These are phyloP conservation scores for Melanchra persicariae DNA, from an alignment of 2,888 invertebrate genomes.

Conservation along the genomic window DNA sequence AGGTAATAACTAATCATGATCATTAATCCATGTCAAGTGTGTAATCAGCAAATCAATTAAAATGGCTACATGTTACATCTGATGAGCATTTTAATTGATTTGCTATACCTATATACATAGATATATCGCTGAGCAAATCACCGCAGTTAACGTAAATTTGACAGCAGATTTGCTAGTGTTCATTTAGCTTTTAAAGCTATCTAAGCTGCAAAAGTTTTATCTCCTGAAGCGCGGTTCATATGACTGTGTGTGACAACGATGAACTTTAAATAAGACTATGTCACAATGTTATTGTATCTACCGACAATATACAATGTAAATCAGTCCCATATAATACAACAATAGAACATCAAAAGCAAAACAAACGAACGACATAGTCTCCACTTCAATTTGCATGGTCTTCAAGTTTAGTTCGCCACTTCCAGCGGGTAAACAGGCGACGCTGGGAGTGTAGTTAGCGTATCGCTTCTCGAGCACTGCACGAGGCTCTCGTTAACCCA, in stretches of 20 bases:
- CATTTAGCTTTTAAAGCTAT: no score
- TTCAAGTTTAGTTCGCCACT: conserved; percentile 46
- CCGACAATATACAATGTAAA: conserved; percentile 13
- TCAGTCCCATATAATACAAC: conserved; percentile 12
- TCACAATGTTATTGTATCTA: conserved; percentile 8
- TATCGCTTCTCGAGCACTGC: conserved; percentile 54
- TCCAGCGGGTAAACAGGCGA: conserved; percentile 36
- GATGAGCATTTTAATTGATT: background rate
- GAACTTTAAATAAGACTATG: background rate
- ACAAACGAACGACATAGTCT: conserved; percentile 26
- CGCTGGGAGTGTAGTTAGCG: conserved; percentile 42
- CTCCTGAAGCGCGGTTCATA: background rate
- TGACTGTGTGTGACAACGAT: background rate
- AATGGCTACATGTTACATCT: no score
- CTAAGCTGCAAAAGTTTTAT: no score
- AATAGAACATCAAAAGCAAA: conserved; percentile 11
- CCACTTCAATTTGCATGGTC: conserved; percentile 37
- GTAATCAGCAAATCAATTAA: no score
- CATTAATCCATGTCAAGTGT: background rate
- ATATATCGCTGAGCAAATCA: background rate
- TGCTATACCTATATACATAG: background rate
- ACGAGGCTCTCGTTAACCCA: conserved; percentile 60
- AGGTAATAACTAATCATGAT: background rate
- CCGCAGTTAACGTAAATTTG: background rate
- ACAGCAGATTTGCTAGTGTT: background rate